These are phyloP conservation scores for Drosophila seclusa DNA, from an alignment of 2,888 invertebrate species.

Conservation along the genomic window DNA sequence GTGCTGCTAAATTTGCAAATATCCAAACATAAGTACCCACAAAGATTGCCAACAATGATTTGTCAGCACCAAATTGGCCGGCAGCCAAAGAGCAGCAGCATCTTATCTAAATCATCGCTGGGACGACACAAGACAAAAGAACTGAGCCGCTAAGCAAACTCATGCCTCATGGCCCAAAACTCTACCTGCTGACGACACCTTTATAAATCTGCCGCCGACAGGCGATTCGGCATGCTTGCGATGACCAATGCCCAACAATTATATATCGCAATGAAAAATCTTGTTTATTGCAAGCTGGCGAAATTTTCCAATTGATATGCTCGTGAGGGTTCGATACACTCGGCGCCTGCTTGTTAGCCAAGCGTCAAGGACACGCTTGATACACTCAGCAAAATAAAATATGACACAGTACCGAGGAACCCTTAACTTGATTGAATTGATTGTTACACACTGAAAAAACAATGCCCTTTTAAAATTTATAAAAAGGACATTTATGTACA, in stretches of 20 bases:
- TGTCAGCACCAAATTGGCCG: slow-evolving; percentile 68
- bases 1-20: slow-evolving; percentile 68
- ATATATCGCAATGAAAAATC: slow-evolving; percentile 76
- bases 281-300: slow-evolving; percentile 82
- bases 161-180: slow-evolving; percentile 16
- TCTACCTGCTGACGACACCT: slow-evolving; percentile 54
- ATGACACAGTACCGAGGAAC: neutral
- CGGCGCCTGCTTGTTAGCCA: slow-evolving; percentile 69
- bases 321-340: slow-evolving; percentile 34
- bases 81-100: slow-evolving; percentile 57
- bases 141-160: slow-evolving; percentile 39
- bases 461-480: too few relatives aligned
- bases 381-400: neutral
- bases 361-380: slow-evolving; percentile 71
- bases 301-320: slow-evolving; percentile 74
- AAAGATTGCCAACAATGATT: slow-evolving; percentile 63
- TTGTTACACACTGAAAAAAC: too few relatives aligned
- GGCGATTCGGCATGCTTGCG: slow-evolving; percentile 73
- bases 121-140: slow-evolving; percentile 39
- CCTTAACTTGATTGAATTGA: neutral
- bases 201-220: slow-evolving; percentile 71
- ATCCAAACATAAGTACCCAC: slow-evolving; percentile 42
- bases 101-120: slow-evolving; percentile 75
- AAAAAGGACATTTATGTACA: too few relatives aligned
- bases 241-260: slow-evolving; percentile 23